Conservation (phyloP, 1,140 invertebrate species). For the Leptinotarsa texana region DNA sequence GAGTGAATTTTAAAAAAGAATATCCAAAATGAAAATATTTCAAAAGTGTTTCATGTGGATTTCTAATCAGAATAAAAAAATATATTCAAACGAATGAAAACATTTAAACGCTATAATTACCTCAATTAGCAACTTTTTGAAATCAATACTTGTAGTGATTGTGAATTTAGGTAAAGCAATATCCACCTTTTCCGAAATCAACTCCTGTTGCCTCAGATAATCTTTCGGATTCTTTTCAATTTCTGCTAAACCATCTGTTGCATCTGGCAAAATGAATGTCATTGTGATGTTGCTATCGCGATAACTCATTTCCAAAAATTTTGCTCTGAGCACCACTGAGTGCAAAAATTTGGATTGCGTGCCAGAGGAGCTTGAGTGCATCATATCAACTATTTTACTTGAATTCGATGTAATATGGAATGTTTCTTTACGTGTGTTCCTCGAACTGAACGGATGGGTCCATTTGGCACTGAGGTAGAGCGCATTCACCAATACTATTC, state of each 20-base stretch:
- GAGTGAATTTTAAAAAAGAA: too few species aligned
- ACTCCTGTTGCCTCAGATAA: neutral
- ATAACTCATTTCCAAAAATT: slow-evolving; percentile 62
- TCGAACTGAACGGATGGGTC: slow-evolving; percentile 63
- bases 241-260: slow-evolving; percentile 57
- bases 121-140: slow-evolving; percentile 45
- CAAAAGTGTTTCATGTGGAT: too few species aligned
- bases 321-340: slow-evolving; percentile 42
- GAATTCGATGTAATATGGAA: slow-evolving; percentile 57
- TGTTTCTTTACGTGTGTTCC: slow-evolving; percentile 59
- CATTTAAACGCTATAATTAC: too few species aligned
- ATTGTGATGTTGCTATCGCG: slow-evolving; percentile 61
- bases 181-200: slow-evolving; percentile 6
- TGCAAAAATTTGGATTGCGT: slow-evolving; percentile 54
- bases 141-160: slow-evolving; percentile 62
- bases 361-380: slow-evolving; percentile 74
- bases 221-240: slow-evolving; percentile 23
- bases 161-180: slow-evolving; percentile 68
- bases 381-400: slow-evolving; percentile 71
- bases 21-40: too few species aligned
- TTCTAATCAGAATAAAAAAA: too few species aligned
- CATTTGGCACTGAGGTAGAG: slow-evolving; percentile 81
- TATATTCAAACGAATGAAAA: too few species aligned
- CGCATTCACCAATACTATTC: slow-evolving; percentile 76
- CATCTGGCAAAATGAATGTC: slow-evolving; percentile 66